A percentile compares a stretch with the other conserved stretches of the same genome.
Conservation (phyloP, 2,113 vertebrate species). For the Aleadryas rufinucha region DNA sequence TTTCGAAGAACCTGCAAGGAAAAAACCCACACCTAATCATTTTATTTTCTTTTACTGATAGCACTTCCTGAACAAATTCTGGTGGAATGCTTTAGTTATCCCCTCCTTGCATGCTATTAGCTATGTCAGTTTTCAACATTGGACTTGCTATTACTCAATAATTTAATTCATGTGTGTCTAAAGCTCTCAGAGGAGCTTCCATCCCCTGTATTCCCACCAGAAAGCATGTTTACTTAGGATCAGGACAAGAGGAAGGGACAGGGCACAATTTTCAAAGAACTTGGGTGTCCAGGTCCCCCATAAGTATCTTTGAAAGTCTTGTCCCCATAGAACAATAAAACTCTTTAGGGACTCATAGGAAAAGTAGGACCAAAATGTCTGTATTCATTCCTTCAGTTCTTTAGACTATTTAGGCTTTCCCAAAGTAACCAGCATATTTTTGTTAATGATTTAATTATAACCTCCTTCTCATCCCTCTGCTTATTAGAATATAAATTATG, state of each 20-base stretch:
- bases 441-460: slow-evolving; percentile 57
- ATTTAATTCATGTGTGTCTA: not conserved
- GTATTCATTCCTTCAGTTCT: slow-evolving; percentile 73
- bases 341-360: not conserved
- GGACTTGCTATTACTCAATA: not conserved
- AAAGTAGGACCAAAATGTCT: slow-evolving; percentile 48
- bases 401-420: slow-evolving; percentile 77
- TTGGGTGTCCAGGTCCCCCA: not conserved
- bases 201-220: not conserved
- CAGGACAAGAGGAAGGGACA: not conserved
- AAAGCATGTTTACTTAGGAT: not conserved
- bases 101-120: not conserved
- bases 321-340: not conserved
- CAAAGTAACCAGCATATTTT: slow-evolving; percentile 77
- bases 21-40: not conserved
- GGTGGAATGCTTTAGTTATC: not conserved
- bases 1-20: slow-evolving; percentile 56
- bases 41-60: not conserved
- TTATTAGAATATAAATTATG: not conserved
- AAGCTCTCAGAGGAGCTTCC: not conserved
- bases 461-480: not conserved
- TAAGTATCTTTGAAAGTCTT: not conserved
- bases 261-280: not conserved
- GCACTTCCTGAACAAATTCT: not conserved
- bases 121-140: not conserved